Percentiles rank a stretch among this genome's conserved stretches.
Evolutionary conservation across 2,888 invertebrate genomes (phyloP).

Genomic region (Tachina grossa): DNA sequence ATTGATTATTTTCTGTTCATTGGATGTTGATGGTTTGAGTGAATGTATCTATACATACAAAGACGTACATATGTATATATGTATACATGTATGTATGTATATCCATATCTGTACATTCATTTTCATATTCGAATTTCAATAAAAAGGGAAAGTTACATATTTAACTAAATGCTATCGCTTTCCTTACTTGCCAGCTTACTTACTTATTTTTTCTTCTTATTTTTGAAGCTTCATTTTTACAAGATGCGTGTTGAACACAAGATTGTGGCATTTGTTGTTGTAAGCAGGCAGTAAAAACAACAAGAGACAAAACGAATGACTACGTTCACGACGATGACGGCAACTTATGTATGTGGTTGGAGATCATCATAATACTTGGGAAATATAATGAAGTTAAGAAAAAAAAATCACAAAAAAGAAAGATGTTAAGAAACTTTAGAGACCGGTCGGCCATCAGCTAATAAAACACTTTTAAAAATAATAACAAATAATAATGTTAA

Average conservation of each 20-base stretch:
- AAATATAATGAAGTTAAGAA: not conserved
- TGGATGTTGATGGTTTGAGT: not conserved
- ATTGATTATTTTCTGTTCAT: slow-evolving; percentile 7
- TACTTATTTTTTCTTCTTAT: slow-evolving; percentile 6
- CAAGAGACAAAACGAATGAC: slow-evolving; percentile 37
- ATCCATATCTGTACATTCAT: slow-evolving; percentile 33
- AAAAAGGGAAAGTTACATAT: slow-evolving; percentile 71
- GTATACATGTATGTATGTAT: not conserved
- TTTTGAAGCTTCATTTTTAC: slow-evolving; percentile 36
- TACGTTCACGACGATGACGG: slow-evolving; percentile 13
- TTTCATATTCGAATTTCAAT: slow-evolving; percentile 65
- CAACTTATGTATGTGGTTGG: slow-evolving; percentile 21
- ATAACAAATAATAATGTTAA: not conserved
- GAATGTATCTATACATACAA: no score
- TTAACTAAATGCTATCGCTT: slow-evolving; percentile 66
- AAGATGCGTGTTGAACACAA: slow-evolving; percentile 63
- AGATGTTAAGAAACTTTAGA: slow-evolving; percentile 15
- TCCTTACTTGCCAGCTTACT: slow-evolving; percentile 43
- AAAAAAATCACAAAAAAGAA: not conserved
- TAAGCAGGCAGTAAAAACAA: slow-evolving; percentile 26
- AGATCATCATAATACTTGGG: slow-evolving; percentile 53
- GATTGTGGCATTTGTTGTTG: slow-evolving; percentile 58
- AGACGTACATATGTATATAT: not conserved
- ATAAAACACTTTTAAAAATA: slow-evolving; percentile 12
- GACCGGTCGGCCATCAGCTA: slow-evolving; percentile 50